Percentiles rank a stretch among this genome's conserved stretches.
phyloP scores from a whole-genome alignment of 2,113 vertebrate species.

The Struthidea cinerea region DNA sequence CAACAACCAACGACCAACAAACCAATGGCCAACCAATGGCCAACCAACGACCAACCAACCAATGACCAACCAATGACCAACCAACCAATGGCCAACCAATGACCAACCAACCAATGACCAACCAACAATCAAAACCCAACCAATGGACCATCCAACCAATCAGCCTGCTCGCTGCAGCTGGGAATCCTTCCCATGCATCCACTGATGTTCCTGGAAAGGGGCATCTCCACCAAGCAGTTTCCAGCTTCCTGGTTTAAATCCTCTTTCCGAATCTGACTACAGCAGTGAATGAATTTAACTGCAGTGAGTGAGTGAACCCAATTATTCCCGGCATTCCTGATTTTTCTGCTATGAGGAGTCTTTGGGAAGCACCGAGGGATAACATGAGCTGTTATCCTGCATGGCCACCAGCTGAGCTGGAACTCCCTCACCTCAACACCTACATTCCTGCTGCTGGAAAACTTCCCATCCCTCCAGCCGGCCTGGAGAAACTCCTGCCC shows the following conservation, averaged over 20 bases:
- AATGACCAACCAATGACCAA: background rate
- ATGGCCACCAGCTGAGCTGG: background rate
- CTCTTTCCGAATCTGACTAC: background rate
- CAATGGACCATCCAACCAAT: background rate
- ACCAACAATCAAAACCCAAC: background rate
- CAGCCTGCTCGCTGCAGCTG: background rate
- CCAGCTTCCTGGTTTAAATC: background rate
- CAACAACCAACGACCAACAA: background rate
- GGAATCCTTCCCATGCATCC: background rate
- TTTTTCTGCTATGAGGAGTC: background rate
- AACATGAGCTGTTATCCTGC: background rate
- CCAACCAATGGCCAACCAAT: background rate
- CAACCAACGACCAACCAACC: background rate
- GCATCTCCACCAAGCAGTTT: background rate
- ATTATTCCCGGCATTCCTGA: background rate
- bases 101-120: background rate
- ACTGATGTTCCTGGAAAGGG: background rate
- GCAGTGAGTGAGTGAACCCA: background rate
- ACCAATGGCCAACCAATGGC: fast-evolving
- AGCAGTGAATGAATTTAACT: fast-evolving
- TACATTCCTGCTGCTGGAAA: background rate
- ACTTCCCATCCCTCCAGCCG: background rate
- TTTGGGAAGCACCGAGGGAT: background rate
- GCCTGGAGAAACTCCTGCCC: background rate
- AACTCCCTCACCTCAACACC: background rate